phyloP scores from a whole-genome alignment of 53 echinoderm and acorn worm species.

The Arbacia lixula region DNA sequence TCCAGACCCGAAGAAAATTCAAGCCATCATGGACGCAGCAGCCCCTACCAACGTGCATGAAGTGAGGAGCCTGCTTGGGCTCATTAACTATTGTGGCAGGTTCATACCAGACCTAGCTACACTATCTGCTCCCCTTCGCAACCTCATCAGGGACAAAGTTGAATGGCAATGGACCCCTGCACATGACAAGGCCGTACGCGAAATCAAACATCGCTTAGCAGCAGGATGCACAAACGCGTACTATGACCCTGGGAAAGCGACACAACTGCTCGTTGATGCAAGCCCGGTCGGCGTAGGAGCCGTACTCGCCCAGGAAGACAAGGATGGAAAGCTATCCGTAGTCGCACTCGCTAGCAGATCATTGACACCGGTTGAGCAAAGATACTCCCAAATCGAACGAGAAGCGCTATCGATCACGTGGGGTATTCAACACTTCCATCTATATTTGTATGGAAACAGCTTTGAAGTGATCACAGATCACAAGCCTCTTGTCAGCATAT shows the following conservation, averaged over 20 bases:
- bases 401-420: constrained; percentile 67
- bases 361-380: constrained; percentile 57
- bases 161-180: constrained; percentile 44
- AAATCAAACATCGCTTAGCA: constrained; percentile 46
- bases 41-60: no score
- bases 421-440: constrained; percentile 54
- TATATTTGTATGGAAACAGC: constrained; percentile 61
- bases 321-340: constrained; percentile 15
- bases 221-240: constrained; percentile 61
- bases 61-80: no score
- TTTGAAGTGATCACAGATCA: constrained; percentile 69
- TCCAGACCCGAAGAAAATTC: no score
- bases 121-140: constrained; percentile 34
- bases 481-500: constrained; percentile 67
- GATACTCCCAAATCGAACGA: constrained; percentile 72
- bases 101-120: constrained; percentile 58
- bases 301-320: constrained; percentile 42
- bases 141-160: constrained; percentile 49
- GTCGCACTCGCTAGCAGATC: constrained; percentile 50
- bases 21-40: no score
- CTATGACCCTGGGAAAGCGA: constrained; percentile 68
- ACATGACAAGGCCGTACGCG: background rate
- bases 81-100: constrained; percentile 54
- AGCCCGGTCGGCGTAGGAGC: constrained; percentile 70
- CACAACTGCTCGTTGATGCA: constrained; percentile 60